Base-by-base conservation (phyloP, 2,113 vertebrate species). In the Sakesphorus luctuosus region DNA sequence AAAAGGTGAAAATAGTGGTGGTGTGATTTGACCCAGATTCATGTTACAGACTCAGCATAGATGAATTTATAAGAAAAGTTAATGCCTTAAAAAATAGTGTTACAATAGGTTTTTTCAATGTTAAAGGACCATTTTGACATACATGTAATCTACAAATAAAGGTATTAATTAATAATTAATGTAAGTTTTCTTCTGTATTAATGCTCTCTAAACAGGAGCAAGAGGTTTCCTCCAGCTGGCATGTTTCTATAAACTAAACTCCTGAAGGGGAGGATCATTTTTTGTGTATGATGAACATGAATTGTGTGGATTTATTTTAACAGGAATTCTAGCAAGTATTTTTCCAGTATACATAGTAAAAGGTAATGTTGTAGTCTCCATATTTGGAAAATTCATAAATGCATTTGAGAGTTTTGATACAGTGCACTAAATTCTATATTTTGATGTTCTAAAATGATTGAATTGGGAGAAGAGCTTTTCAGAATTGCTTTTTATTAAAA, bases 211-310 rank as follows among this genome's bases (percentile, higher is more conserved):
- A 89, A 68, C 0, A 55, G 13, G 12, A 69, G 3, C 33, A 62
- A 76, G 36, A 52, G 7, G 9, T 69, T 68, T 89, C 18, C 25
- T 53, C 9, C 8, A 67, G 49, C 9, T 14, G 62, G 2, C 7
- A n/a, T 20, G 5, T 77, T 79, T 87, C 62, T 6, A 0, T 31
- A 11, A n/a, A 23, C 10, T 77, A 69, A 88, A 68, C 4, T 62
- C 18, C 35, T 81, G 11, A 11, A 47, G 6, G 25, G 9, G 2
- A 77, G 1, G 16, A 71, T 56, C 0, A 6, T 46, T 72, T n/a
- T 7, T 43, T 56, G 6, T 69, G n/a, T 21, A 4, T 40, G 3
- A 50, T 82, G 43, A 84, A 67, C 7, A 31, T 21, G 29, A 63
- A 47, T 44, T 67, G 12, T 49, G 46, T 66, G 7, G 15, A 25